Evolutionary conservation across 2,888 invertebrate genomes (phyloP).

Genomic region (Keiferia lycopersicella): DNA sequence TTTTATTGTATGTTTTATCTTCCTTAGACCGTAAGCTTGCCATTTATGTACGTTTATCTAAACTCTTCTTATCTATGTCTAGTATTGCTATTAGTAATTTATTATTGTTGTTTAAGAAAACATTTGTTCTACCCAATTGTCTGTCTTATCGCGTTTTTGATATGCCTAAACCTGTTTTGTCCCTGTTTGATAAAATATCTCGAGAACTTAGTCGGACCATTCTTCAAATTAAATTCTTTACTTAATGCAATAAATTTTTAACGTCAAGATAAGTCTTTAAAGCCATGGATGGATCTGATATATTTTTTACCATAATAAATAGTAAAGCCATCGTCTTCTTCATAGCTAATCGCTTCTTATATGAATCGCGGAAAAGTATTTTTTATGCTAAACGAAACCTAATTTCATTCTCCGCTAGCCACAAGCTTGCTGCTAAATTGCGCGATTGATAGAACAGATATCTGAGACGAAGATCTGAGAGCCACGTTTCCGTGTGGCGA

Average conservation of each 20-base stretch:
- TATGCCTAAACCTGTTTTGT: slow-evolving; percentile 2
- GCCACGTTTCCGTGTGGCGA: slow-evolving; percentile 21
- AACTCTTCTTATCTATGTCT: background rate
- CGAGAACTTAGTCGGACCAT: background rate
- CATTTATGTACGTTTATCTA: slow-evolving; percentile 2
- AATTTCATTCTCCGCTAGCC: background rate
- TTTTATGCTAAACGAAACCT: background rate
- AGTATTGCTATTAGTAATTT: slow-evolving; percentile 1
- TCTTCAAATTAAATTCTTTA: background rate
- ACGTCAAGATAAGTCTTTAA: background rate
- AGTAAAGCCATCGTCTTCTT: too few species aligned
- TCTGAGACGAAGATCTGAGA: background rate
- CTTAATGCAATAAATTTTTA: too few species aligned
- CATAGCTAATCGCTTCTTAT: too few species aligned
- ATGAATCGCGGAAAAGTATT: too few species aligned
- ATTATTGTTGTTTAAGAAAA: background rate
- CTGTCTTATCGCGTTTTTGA: slow-evolving; percentile 17
- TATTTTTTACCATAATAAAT: too few species aligned
- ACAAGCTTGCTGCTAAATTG: slow-evolving; percentile 2
- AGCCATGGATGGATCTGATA: background rate
- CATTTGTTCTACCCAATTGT: slow-evolving; percentile 12
- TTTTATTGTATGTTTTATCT: background rate
- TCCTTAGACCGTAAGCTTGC: background rate
- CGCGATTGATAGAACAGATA: slow-evolving; percentile 18
- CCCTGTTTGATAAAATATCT: background rate